Evolutionary conservation across 2,797 vertebrate genomes (phyloP), one percentile per base, ranked within the genome.

Genomic region (Pangasius krempfi): DNA sequence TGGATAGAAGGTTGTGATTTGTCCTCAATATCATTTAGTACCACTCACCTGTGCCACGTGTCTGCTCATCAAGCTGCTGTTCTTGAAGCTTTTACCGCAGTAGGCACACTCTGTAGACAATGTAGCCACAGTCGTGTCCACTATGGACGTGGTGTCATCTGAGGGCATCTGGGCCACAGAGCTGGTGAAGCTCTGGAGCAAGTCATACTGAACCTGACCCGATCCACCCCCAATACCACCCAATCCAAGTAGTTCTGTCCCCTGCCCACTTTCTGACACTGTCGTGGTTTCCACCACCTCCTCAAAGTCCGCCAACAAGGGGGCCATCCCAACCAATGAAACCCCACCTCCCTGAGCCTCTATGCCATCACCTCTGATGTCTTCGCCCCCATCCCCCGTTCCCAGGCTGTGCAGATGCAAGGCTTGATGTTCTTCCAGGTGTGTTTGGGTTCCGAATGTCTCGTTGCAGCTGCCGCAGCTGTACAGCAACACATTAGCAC

Each of bases 41-140:
- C 12, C 4, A 80, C 86, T 84, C 40, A 89, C 89, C 97, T 97
- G 92, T 92, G 96, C 95, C 89, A 97, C 95, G 90, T 98, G 98
- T 93, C 97, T 97, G 0, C 96, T 97, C 88, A 98, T 95, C 58
- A 97, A 97, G 0, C 95, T 97, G 68, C 94, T 95, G 16, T 96
- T 98, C 90, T 97, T 98, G 94, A 99, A 99, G 90, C 94, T 95
- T 94, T 98, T 98, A 88, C 94, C 96, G 8, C 98, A 99, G 90
- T 96, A 96, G 47, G 96, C 95, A 92, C 97, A 98, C 87, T 96
- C 94, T 60, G 47, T 47, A 47, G 96, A 96, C 88, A 95, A 93
- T 0, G 87, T 78, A n/a, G 78, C 90, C 50, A 88, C 33, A 89
- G 93, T 95, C 88, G 94, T 54, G 88, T 93, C 89, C 92, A 93